Percentiles rank a stretch among this genome's conserved stretches.
Conservation (phyloP, 1,140 invertebrate genomes). For the Anthonomus grandis region DNA sequence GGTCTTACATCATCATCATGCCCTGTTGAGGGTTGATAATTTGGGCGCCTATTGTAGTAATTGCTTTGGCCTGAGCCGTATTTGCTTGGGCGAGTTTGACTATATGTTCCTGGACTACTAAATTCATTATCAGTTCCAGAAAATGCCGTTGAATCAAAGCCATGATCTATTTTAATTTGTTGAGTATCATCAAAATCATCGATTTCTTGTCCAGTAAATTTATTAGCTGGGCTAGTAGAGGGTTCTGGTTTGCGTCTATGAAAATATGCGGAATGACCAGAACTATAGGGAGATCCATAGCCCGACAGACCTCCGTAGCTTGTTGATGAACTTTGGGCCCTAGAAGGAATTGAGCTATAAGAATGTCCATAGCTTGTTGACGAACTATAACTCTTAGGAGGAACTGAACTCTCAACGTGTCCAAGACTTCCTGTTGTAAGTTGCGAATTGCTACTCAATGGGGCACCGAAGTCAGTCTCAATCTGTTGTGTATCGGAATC, state of each 20-base stretch:
- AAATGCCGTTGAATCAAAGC: not conserved
- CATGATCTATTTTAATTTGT: conserved; percentile 12
- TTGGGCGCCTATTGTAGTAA: not conserved
- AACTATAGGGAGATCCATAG: no score
- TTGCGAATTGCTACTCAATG: no score
- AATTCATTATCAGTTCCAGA: not conserved
- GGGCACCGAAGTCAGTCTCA: no score
- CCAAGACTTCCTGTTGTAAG: no score
- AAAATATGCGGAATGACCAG: no score
- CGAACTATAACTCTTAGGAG: no score
- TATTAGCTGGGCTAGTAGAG: not conserved
- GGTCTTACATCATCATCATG: not conserved
- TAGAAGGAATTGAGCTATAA: no score
- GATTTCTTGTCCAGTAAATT: conserved; percentile 6
- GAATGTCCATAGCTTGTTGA: no score
- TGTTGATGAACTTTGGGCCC: no score
- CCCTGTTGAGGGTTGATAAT: not conserved
- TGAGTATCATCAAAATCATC: conserved; percentile 22
- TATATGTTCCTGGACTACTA: not conserved
- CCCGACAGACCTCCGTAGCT: no score
- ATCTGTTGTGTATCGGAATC: no score
- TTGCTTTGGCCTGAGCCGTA: not conserved
- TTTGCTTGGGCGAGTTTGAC: not conserved
- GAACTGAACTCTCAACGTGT: no score
- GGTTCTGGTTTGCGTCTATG: not conserved